phyloP scores from a whole-genome alignment of 2,113 vertebrate genomes.

The Macquaria ambigua region DNA sequence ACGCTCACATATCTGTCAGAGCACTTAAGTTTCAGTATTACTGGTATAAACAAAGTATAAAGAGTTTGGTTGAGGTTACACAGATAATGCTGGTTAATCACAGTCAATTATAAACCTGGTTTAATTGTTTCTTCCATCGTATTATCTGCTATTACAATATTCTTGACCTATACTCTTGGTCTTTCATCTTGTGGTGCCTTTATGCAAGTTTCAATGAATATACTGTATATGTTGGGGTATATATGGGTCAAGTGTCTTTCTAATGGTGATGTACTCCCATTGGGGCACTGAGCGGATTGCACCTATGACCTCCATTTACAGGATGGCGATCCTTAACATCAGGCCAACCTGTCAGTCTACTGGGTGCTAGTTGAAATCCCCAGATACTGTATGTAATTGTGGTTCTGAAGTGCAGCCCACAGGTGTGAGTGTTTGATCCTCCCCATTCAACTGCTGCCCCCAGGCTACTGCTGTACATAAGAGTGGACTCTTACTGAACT shows the following conservation, averaged over 20 bases:
- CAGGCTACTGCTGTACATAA: conserved; percentile 22
- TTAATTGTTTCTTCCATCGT: neutral
- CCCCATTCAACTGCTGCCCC: neutral
- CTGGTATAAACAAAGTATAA: conserved; percentile 1
- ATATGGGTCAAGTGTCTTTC: neutral
- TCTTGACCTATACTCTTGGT: neutral
- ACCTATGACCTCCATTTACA: neutral
- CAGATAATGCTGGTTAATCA: conserved; percentile 1
- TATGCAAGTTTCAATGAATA: neutral
- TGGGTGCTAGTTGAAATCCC: neutral
- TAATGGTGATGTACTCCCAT: neutral
- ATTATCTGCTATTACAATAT: neutral
- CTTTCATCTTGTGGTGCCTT: neutral
- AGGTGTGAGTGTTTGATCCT: conserved; percentile 34
- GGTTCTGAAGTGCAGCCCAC: conserved; percentile 3
- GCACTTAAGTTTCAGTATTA: neutral
- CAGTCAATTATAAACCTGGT: conserved; percentile 4
- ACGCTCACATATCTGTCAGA: conserved; percentile 31
- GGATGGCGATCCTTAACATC: neutral
- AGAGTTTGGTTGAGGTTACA: conserved; percentile 20
- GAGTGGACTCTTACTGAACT: conserved; percentile 13
- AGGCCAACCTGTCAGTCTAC: neutral
- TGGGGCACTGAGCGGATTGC: neutral
- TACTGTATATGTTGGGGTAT: too few relatives aligned
- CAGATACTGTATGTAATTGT: conserved; percentile 11